Evolutionary conservation across 2,797 vertebrate genomes (phyloP).

Genomic region (Halcyon smyrnensis): DNA sequence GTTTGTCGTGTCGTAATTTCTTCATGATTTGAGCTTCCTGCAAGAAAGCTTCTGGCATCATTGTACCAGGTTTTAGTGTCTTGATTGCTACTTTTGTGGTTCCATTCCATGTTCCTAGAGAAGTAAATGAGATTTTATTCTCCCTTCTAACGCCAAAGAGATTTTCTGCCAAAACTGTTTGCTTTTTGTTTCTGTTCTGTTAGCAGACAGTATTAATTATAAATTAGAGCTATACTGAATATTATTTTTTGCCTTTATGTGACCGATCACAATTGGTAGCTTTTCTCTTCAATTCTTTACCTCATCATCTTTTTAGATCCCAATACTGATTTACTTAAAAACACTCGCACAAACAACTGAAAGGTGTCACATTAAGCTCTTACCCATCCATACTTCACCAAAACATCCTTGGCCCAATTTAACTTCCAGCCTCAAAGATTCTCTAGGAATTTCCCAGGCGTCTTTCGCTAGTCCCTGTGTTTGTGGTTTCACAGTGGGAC

Average conservation of each 20-base stretch:
- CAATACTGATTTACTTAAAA: not conserved
- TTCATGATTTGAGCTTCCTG: slow-evolving; percentile 99
- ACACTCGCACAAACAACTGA: not conserved
- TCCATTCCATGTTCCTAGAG: slow-evolving; percentile 93
- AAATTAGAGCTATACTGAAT: not conserved
- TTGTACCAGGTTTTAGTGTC: slow-evolving; percentile 94
- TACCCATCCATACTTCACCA: slow-evolving; percentile 98
- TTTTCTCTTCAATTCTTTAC: not conserved
- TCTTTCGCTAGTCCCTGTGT: slow-evolving; percentile 96
- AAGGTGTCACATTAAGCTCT: slow-evolving; percentile 61
- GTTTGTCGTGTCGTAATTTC: slow-evolving; percentile 93
- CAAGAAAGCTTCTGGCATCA: slow-evolving; percentile 96
- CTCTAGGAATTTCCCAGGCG: slow-evolving; percentile 96
- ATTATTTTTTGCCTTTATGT: not conserved
- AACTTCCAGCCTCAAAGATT: slow-evolving; percentile 92
- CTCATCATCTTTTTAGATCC: not conserved
- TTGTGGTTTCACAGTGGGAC: slow-evolving; percentile 95
- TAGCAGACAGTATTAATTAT: not conserved
- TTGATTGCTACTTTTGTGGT: slow-evolving; percentile 97
- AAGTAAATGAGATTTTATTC: slow-evolving; percentile 33
- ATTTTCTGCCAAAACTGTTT: not conserved
- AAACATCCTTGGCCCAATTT: slow-evolving; percentile 97
- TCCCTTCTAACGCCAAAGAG: not conserved
- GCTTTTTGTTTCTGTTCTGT: not conserved
- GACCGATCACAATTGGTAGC: not conserved